Evolutionary conservation across 2,113 vertebrate species (phyloP).

Genomic region (Erinaceus europaeus): DNA sequence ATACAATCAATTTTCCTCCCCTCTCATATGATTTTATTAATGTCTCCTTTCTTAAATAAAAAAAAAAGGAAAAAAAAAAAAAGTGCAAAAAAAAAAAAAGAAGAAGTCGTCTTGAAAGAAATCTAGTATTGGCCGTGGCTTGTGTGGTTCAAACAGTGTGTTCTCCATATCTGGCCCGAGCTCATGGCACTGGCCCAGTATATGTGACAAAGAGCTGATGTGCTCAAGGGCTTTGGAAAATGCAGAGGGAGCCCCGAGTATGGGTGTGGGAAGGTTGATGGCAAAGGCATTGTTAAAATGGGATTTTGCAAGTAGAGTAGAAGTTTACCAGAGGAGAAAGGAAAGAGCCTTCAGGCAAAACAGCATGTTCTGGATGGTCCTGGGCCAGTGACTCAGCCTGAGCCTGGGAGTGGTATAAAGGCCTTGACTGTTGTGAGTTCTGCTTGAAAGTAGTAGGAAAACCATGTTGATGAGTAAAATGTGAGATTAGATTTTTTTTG

Average conservation of each 20-base stretch:
- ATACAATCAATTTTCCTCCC: too few relatives aligned
- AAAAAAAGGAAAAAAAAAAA: too few relatives aligned
- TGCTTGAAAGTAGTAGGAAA: neutral
- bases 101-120: too few relatives aligned
- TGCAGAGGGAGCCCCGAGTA: neutral
- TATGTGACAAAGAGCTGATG: neutral
- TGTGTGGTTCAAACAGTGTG: neutral
- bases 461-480: neutral
- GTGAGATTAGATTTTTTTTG: neutral
- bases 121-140: neutral
- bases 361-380: neutral
- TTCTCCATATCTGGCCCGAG: too few relatives aligned
- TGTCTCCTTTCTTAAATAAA: too few relatives aligned
- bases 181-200: too few relatives aligned
- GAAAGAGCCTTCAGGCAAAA: neutral
- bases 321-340: neutral
- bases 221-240: rapidly evolving
- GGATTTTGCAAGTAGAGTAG: neutral
- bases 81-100: too few relatives aligned
- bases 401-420: rapidly evolving
- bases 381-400: rapidly evolving
- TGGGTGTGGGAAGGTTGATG: neutral
- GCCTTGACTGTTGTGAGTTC: neutral
- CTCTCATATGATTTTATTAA: too few relatives aligned
- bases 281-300: neutral